Evolutionary conservation across 2,888 invertebrate species (phyloP).

Genomic region (Mellilla xanthometata): DNA sequence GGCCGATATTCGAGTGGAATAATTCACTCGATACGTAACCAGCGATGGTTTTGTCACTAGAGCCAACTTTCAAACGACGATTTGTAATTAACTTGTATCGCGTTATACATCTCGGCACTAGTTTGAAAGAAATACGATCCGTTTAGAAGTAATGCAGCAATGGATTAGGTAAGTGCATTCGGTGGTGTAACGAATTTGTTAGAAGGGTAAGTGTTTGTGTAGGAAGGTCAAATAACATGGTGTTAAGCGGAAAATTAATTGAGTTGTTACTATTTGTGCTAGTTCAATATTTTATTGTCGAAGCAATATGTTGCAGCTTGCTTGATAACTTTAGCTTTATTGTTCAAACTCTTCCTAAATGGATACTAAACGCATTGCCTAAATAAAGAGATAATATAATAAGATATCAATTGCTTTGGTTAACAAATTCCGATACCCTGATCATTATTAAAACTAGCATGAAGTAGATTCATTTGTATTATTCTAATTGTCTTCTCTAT

Average conservation of each 20-base stretch:
- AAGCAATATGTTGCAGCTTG: conserved; percentile 16
- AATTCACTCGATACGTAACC: background rate
- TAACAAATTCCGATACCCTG: too few species aligned
- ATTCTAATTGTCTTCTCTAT: too few species aligned
- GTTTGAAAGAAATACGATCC: background rate
- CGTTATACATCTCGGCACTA: background rate
- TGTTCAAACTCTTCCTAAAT: too few species aligned
- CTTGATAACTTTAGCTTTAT: too few species aligned
- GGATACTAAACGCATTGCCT: too few species aligned
- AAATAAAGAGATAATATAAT: too few species aligned
- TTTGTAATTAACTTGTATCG: background rate
- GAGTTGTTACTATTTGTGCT: conserved; percentile 9
- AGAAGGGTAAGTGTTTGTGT: conserved; percentile 36
- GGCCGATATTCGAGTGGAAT: conserved; percentile 3
- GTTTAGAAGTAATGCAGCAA: conserved; percentile 1
- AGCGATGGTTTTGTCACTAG: conserved; percentile 1
- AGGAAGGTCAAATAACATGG: conserved; percentile 45
- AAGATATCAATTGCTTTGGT: too few species aligned
- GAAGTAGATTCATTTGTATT: too few species aligned
- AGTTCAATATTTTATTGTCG: conserved; percentile 23
- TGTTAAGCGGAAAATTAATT: conserved; percentile 32
- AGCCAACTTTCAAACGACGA: background rate
- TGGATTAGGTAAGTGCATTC: background rate
- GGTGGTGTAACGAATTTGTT: conserved; percentile 28
- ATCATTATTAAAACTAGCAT: too few species aligned